Percentiles rank a stretch among this genome's conserved stretches.
Conservation (phyloP, 1,140 invertebrate species). For the Drosophila parvula region DNA sequence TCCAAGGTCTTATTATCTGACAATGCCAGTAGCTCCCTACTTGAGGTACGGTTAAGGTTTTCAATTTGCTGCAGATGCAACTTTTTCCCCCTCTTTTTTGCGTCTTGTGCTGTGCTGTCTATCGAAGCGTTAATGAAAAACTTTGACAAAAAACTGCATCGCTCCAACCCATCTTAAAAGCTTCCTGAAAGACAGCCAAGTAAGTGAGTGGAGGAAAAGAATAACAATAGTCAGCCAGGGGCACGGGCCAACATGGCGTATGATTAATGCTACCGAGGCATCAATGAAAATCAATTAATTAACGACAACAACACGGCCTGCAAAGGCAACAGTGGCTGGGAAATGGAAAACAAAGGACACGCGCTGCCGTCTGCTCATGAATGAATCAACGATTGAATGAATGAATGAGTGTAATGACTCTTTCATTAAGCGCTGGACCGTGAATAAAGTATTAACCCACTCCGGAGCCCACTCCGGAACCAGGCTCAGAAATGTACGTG, state of each 20-base stretch:
- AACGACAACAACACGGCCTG: slow-evolving; percentile 48
- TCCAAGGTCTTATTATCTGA: neutral
- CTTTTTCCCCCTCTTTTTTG: slow-evolving; percentile 2
- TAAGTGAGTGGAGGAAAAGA: slow-evolving; percentile 1
- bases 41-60: slow-evolving; percentile 13
- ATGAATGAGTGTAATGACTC: slow-evolving; percentile 79
- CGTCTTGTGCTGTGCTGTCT: slow-evolving; percentile 12
- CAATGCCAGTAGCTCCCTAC: neutral
- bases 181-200: slow-evolving; percentile 7
- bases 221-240: slow-evolving; percentile 33
- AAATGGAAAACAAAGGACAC: slow-evolving; percentile 42
- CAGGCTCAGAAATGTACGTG: slow-evolving; percentile 5
- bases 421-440: slow-evolving; percentile 72
- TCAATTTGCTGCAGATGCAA: slow-evolving; percentile 37
- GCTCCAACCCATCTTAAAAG: slow-evolving; percentile 23
- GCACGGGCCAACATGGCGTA: slow-evolving; percentile 55
- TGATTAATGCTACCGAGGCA: slow-evolving; percentile 63
- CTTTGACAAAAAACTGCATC: slow-evolving; percentile 45
- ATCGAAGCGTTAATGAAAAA: slow-evolving; percentile 61
- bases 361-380: slow-evolving; percentile 54
- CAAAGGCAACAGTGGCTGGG: neutral
- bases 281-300: slow-evolving; percentile 78
- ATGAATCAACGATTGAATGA: slow-evolving; percentile 67
- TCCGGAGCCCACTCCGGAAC: slow-evolving; percentile 8
- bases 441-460: slow-evolving; percentile 75